Percentiles rank a stretch among this genome's conserved stretches.
These are phyloP conservation scores for Eupithecia subfuscata DNA, from an alignment of 2,888 invertebrate species.

Conservation along the genomic window DNA sequence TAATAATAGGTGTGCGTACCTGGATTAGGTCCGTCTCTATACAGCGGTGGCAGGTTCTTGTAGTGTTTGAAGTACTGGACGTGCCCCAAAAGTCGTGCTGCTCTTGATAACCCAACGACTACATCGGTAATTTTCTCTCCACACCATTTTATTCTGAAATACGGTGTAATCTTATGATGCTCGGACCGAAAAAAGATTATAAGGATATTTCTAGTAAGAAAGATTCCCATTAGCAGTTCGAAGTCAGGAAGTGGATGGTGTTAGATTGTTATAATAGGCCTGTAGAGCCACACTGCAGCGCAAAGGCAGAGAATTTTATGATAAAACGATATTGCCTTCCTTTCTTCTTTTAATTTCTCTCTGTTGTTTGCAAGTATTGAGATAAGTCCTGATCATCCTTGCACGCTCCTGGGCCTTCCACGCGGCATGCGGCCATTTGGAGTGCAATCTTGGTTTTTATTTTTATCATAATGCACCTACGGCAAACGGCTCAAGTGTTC, in stretches of 20 bases:
- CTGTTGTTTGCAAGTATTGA: no score
- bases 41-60: constrained; percentile 78
- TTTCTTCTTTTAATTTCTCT: no score
- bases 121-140: constrained; percentile 70
- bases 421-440: neutral
- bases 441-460: neutral
- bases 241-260: no score
- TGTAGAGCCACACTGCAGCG: no score
- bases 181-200: neutral
- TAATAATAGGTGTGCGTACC: constrained; percentile 51
- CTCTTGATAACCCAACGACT: constrained; percentile 68
- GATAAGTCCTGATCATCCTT: no score
- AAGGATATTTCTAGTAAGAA: no score
- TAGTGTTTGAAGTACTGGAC: constrained; percentile 87
- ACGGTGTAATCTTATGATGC: neutral
- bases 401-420: neutral
- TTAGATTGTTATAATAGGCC: no score
- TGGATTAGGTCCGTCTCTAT: constrained; percentile 82
- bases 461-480: neutral
- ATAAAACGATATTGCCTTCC: no score
- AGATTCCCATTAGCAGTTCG: no score
- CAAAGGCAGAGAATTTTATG: no score
- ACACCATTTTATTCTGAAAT: constrained; percentile 77
- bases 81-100: constrained; percentile 83
- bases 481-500: neutral